phyloP scores from a whole-genome alignment of 2,888 invertebrate genomes.

The Odontothrips loti region DNA sequence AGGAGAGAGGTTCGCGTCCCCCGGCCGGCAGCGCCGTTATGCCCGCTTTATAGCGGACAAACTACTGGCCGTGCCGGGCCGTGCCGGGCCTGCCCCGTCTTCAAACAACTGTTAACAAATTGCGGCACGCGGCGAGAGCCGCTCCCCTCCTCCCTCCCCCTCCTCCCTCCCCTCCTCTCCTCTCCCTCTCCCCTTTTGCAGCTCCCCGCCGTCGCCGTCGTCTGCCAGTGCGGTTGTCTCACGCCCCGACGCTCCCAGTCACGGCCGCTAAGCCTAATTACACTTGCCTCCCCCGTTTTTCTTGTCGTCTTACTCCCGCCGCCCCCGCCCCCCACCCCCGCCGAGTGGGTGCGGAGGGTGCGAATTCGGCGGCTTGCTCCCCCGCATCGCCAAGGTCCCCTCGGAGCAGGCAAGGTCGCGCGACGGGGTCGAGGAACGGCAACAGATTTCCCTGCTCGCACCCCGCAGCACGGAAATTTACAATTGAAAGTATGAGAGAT shows the following conservation, averaged over 20 bases:
- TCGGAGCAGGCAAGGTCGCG: too few species aligned
- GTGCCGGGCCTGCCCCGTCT: slow-evolving; percentile 27
- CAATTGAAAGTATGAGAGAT: too few species aligned
- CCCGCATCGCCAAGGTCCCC: too few species aligned
- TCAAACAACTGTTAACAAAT: slow-evolving; percentile 27
- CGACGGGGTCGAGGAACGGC: too few species aligned
- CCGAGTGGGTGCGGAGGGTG: too few species aligned
- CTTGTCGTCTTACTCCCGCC: slow-evolving; percentile 8
- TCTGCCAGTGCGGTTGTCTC: background rate
- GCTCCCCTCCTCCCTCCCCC: background rate
- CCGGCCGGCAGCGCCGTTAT: background rate
- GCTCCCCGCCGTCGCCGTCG: background rate
- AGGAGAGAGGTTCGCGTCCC: background rate
- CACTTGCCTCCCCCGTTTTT: slow-evolving; percentile 20
- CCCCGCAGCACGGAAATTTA: too few species aligned
- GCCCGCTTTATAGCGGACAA: background rate
- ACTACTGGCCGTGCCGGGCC: background rate
- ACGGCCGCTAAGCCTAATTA: background rate
- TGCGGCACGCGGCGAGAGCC: background rate
- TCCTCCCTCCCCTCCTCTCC: background rate
- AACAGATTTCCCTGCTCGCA: too few species aligned
- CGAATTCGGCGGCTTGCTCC: too few species aligned
- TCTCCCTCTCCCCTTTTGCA: background rate
- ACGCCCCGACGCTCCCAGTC: background rate
- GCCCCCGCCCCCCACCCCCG: background rate